These are phyloP conservation scores for Pterocles burchelli DNA, from an alignment of 2,113 vertebrate species.

Conservation along the genomic window DNA sequence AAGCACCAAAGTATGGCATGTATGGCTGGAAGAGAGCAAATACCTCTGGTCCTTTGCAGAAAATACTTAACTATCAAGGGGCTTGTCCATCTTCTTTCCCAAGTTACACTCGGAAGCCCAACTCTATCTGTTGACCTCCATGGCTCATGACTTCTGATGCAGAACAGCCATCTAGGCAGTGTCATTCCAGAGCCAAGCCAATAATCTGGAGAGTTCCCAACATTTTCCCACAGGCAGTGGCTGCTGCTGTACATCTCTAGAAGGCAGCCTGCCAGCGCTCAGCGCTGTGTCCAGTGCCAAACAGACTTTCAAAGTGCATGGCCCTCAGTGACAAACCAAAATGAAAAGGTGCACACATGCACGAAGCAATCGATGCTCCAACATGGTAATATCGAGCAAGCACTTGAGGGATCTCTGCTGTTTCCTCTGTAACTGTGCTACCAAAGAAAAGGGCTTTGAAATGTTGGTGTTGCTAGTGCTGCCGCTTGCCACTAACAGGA, in stretches of 20 bases:
- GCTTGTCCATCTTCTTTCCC: neutral
- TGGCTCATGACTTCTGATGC: neutral
- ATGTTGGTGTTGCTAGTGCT: neutral
- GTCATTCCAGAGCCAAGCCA: neutral
- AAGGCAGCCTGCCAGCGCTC: slow-evolving; percentile 30
- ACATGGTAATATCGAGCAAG: accelerated
- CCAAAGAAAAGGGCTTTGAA: neutral
- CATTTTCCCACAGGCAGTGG: slow-evolving; percentile 5
- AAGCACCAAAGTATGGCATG: neutral
- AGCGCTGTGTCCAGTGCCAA: neutral
- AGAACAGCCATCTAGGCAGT: slow-evolving; percentile 37
- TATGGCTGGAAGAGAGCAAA: neutral
- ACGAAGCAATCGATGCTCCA: neutral
- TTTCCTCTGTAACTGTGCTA: neutral
- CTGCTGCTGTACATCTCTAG: neutral
- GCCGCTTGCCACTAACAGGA: neutral
- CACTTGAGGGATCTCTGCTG: neutral
- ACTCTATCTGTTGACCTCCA: neutral
- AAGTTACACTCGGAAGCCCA: neutral
- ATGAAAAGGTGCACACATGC: neutral
- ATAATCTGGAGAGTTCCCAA: slow-evolving; percentile 33
- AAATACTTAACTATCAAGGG: neutral
- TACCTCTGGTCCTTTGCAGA: neutral
- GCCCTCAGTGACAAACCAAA: slow-evolving; percentile 1
- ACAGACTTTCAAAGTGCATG: neutral